A percentile compares a stretch with the other conserved stretches of the same genome.
These are phyloP conservation scores for Columba janthina DNA, from an alignment of 2,113 vertebrate genomes.

Conservation along the genomic window DNA sequence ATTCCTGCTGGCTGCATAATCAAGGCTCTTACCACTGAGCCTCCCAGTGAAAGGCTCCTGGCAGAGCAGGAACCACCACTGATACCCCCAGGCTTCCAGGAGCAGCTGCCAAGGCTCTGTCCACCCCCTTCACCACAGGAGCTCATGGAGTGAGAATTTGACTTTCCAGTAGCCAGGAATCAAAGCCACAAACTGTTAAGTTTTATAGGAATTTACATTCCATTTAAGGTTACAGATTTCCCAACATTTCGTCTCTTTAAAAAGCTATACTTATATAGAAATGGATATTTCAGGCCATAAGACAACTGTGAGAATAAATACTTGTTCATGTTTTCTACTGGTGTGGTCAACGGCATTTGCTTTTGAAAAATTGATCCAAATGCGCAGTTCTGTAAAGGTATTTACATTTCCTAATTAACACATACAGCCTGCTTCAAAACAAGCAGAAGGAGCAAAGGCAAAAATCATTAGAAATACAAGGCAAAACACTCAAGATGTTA, in stretches of 20 bases:
- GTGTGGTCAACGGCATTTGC: not conserved
- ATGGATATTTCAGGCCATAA: not conserved
- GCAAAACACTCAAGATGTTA: not conserved
- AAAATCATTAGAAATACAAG: not conserved
- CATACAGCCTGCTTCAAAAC: not conserved
- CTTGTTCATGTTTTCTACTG: not conserved
- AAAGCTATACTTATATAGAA: not conserved
- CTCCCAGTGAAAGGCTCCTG: not conserved
- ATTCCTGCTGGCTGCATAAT: not conserved
- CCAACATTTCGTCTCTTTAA: not conserved
- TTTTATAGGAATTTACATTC: not conserved
- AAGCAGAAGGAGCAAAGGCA: not conserved
- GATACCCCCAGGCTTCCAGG: not conserved
- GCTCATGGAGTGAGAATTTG: not conserved
- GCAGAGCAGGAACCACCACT: not conserved
- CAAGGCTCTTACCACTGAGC: not conserved
- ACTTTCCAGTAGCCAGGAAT: not conserved
- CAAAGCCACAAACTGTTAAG: not conserved
- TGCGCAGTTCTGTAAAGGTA: not conserved
- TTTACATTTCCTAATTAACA: constrained; percentile 21
- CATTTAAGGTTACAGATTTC: not conserved
- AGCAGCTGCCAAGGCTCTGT: not conserved
- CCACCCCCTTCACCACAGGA: not conserved
- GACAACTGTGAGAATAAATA: not conserved
- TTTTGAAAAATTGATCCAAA: not conserved